Percentiles rank a stretch among this genome's conserved stretches.
phyloP scores from a whole-genome alignment of 1,140 invertebrate species.

The Eupeodes corollae region DNA sequence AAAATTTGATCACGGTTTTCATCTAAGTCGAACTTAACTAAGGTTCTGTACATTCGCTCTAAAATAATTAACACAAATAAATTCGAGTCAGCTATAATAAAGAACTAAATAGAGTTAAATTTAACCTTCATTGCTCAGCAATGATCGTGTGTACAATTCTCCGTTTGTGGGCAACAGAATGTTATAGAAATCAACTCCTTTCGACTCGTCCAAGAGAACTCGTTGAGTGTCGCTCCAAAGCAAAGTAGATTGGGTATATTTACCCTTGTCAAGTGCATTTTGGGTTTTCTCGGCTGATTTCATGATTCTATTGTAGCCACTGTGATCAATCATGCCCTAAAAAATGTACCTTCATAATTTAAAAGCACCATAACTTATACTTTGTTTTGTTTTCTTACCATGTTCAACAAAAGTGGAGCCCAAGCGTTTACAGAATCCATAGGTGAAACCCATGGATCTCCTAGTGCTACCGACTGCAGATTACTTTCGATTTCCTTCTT shows the following conservation, averaged over 20 bases:
- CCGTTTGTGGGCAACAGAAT: slow-evolving; percentile 44
- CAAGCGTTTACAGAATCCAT: slow-evolving; percentile 69
- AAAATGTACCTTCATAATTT: background rate
- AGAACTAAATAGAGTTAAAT: background rate
- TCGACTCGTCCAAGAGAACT: slow-evolving; percentile 44
- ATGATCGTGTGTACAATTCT: slow-evolving; percentile 9
- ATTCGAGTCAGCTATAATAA: background rate
- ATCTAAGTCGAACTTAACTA: slow-evolving; percentile 31
- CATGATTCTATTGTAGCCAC: slow-evolving; percentile 45
- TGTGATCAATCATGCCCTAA: slow-evolving; percentile 50
- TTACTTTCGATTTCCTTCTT: slow-evolving; percentile 53
- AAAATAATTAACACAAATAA: background rate
- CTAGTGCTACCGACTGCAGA: slow-evolving; percentile 65
- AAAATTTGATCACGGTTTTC: slow-evolving; percentile 35
- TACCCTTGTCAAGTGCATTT: slow-evolving; percentile 40
- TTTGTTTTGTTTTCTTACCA: slow-evolving; percentile 6
- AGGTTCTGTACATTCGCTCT: slow-evolving; percentile 29
- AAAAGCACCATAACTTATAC: background rate
- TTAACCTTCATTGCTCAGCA: background rate
- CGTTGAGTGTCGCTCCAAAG: slow-evolving; percentile 53
- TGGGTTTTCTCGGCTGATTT: slow-evolving; percentile 40
- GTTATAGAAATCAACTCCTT: slow-evolving; percentile 69
- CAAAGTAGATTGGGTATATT: slow-evolving; percentile 48
- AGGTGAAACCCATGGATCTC: slow-evolving; percentile 78
- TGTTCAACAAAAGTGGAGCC: slow-evolving; percentile 50